Conservation (phyloP, 2,113 vertebrate genomes). For the Nerophis ophidion region DNA sequence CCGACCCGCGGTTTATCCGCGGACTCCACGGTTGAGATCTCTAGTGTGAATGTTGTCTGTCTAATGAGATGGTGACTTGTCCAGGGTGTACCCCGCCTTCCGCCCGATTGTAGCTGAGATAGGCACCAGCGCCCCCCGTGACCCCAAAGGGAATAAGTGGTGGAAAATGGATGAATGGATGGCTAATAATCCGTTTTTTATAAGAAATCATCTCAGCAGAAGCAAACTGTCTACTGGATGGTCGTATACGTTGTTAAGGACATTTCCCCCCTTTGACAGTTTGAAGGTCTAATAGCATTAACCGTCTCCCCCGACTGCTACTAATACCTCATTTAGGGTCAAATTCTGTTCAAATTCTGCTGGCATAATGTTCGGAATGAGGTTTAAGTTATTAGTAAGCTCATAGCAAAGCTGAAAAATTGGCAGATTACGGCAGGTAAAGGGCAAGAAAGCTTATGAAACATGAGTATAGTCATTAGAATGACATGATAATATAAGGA, state of each 20-base stretch:
- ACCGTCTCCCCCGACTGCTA: conserved; percentile 38
- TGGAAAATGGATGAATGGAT: not conserved
- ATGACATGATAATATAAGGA: conserved; percentile 57
- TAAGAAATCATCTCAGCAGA: not conserved
- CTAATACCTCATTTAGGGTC: conserved; percentile 54
- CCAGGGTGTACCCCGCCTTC: too few relatives aligned
- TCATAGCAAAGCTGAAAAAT: conserved; percentile 51
- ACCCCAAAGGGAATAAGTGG: too few relatives aligned
- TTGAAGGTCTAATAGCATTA: conserved; percentile 39
- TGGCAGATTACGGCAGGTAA: conserved; percentile 53
- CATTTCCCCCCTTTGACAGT: conserved; percentile 21
- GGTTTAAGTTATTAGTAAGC: conserved; percentile 57
- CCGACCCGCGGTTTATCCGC: too few relatives aligned
- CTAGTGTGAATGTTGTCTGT: too few relatives aligned
- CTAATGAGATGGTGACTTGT: too few relatives aligned
- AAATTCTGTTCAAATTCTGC: conserved; percentile 40
- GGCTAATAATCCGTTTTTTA: not conserved
- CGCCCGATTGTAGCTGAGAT: too few relatives aligned
- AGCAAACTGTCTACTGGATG: not conserved
- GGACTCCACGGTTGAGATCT: too few relatives aligned
- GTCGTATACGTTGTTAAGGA: conserved; percentile 22
- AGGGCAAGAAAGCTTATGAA: conserved; percentile 65
- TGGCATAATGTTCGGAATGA: conserved; percentile 50
- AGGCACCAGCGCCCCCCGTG: too few relatives aligned
- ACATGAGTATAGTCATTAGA: conserved; percentile 64